Percentiles rank a stretch among this genome's conserved stretches.
Conservation (phyloP, 2,113 vertebrate genomes). For the Notarius quadriscutis region DNA sequence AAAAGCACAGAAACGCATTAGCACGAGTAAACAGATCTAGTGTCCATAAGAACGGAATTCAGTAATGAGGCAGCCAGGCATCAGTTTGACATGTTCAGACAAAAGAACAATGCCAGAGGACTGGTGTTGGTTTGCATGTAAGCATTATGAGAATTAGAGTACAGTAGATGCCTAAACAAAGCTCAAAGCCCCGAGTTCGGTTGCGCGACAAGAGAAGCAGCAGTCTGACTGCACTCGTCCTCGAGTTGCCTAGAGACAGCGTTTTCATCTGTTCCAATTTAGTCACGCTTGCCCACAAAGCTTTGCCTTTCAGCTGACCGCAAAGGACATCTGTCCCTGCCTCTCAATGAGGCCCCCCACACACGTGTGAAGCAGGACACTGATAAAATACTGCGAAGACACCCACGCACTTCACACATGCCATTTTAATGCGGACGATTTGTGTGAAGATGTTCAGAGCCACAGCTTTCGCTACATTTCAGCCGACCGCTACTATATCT, state of each 20-base stretch:
- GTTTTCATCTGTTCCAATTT: constrained; percentile 59
- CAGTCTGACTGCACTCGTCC: constrained; percentile 39
- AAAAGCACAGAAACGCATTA: background rate
- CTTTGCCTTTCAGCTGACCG: constrained; percentile 52
- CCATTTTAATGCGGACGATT: background rate
- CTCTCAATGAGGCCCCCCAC: background rate
- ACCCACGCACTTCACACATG: constrained; percentile 35
- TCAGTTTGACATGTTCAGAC: constrained; percentile 13
- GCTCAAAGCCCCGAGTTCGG: background rate
- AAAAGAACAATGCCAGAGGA: background rate
- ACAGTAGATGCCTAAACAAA: constrained; percentile 8
- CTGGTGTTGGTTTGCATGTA: background rate
- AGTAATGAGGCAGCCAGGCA: background rate
- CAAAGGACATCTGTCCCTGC: constrained; percentile 46
- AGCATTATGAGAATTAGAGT: background rate
- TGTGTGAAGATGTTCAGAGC: background rate
- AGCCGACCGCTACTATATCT: background rate
- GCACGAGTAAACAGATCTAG: background rate
- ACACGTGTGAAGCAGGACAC: background rate
- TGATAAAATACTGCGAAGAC: background rate
- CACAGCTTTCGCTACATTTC: background rate
- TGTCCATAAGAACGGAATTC: constrained; percentile 5
- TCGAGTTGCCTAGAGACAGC: constrained; percentile 74
- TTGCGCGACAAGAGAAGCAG: background rate
- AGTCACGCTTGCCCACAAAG: constrained; percentile 47